Conservation (phyloP, 2,888 invertebrate species). For the Escarpia spicata region DNA sequence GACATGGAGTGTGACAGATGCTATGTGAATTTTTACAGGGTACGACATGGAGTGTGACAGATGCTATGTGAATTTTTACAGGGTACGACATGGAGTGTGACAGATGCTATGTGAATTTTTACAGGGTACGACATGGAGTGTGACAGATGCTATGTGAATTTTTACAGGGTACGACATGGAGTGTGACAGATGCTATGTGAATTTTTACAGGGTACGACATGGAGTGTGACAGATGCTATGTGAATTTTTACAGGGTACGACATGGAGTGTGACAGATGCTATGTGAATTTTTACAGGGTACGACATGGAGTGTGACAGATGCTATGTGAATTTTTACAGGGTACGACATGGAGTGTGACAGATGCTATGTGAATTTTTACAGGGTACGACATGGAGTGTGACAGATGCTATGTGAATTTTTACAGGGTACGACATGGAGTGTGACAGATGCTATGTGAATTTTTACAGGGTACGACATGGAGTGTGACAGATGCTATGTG, state of each 20-base stretch:
- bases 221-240: conserved; percentile 49
- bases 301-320: conserved; percentile 48
- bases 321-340: no score
- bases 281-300: conserved; percentile 52
- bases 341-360: no score
- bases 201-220: conserved; percentile 51
- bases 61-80: conserved; percentile 53
- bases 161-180: no score
- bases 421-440: no score
- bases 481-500: conserved; percentile 50
- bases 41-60: conserved; percentile 46
- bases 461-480: conserved; percentile 51
- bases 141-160: conserved; percentile 51
- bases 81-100: no score
- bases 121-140: conserved; percentile 54
- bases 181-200: conserved; percentile 51
- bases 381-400: conserved; percentile 54
- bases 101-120: conserved; percentile 47
- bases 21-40: conserved; percentile 51
- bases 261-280: no score
- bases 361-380: conserved; percentile 47
- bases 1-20: no score
- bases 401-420: conserved; percentile 51
- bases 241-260: no score
- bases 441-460: conserved; percentile 49